phyloP scores from a whole-genome alignment of 2,888 invertebrate species.

The Andricus quercusramuli region DNA sequence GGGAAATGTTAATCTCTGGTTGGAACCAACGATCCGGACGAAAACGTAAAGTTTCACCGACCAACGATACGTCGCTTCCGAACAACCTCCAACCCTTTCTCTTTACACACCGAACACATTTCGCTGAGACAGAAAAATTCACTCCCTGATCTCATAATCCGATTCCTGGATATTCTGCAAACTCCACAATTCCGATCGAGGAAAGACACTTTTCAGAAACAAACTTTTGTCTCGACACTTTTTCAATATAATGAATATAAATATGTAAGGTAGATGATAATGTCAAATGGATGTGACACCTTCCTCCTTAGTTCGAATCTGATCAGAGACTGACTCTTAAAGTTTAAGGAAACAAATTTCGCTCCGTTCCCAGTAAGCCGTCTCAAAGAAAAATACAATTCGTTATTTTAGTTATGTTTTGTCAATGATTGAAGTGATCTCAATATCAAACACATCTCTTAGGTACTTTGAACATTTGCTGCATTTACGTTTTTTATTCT shows the following conservation, averaged over 20 bases:
- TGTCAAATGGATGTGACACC: too few species aligned
- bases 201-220: not conserved
- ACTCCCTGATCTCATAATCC: constrained; percentile 23
- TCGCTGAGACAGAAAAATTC: constrained; percentile 3
- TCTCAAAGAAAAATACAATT: too few species aligned
- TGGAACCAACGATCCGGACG: constrained; percentile 30
- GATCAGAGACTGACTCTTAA: too few species aligned
- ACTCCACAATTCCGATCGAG: not conserved
- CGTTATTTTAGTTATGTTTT: too few species aligned
- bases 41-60: constrained; percentile 39
- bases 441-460: too few species aligned
- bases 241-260: not conserved
- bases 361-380: too few species aligned
- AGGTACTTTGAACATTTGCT: too few species aligned
- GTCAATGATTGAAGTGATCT: too few species aligned
- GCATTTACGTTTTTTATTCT: too few species aligned
- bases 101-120: constrained; percentile 13
- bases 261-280: too few species aligned
- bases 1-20: constrained; percentile 39
- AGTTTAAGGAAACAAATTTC: too few species aligned
- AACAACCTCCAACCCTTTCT: constrained; percentile 28
- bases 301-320: too few species aligned
- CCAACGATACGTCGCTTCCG: constrained; percentile 30
- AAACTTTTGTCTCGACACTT: not conserved
- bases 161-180: not conserved